Evolutionary conservation across 2,888 invertebrate genomes (phyloP), one percentile per base, ranked within the genome.

Genomic region (Xylocampa areola): DNA sequence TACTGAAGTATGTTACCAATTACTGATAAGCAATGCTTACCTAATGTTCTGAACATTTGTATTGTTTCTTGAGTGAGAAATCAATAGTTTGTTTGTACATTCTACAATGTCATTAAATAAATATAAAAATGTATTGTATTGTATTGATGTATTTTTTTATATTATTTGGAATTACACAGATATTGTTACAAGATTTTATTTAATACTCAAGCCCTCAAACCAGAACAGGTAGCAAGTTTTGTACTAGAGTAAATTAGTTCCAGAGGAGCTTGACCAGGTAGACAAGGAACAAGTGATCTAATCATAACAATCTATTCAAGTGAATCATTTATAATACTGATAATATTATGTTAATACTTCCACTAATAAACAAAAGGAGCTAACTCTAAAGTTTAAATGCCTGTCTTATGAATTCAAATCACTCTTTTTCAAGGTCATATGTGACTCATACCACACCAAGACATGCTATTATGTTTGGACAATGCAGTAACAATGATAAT

Each of bases 351-450:
- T 27, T 14, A 39, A 61, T 41, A 35, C n/a, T 23, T 48, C 35
- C 8, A 45, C n/a, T 4, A 59, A 63, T 62, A 50, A 44, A 53
- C 35, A 61, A 51, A 29, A 69, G 60, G 44, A 64, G 68, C 52
- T 48, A 40, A 69, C 59, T 76, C 43, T 72, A 70, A 82, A 86
- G 85, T 84, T 79, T 74, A 79, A 78, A 84, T 84, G 57, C 44
- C 59, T 66, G 41, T 68, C 45, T 69, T 61, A 72, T 88, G 87
- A 90, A n/a, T 71, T 87, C 87, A 85, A 75, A 66, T 51, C 71
- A 65, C 60, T 60, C 7, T 50, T 40, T 61, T 76, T 72, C 81
- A 89, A 86, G 87, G 88, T 80, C 65, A 70, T 11, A 36, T 4
- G 41, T 88, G 87, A 89, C 68, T 89, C 86, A 89, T 51, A 54